Evolutionary conservation across 1,140 invertebrate genomes (phyloP), one percentile per base, ranked within the genome.

Genomic region (Lepidostoma basale): DNA sequence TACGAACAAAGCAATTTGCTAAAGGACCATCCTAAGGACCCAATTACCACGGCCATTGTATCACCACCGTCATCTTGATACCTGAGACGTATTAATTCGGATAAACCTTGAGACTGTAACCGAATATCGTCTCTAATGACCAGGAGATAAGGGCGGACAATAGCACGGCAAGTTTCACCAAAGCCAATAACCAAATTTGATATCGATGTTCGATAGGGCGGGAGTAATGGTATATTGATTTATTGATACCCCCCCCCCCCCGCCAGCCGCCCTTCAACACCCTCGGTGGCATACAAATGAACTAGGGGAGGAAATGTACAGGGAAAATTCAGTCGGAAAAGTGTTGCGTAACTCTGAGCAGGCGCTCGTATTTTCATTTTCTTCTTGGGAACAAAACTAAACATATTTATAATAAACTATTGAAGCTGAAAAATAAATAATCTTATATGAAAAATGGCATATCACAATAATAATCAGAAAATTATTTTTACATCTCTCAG

Each of bases 201-300:
- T 73, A 73, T 69, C 70, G 67, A 73, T 67, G 67, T 59, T 67
- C 68, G 70, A 73, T 69, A 69, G 62, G 62, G 45, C 56, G 42
- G 47, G 67, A 49, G 70, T 73, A 73, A 73, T 73, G 59, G 70
- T 67, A 69, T 73, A 73, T 73, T 73, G 70, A 73, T 73, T 73
- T 69, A 73, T 71, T 23, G 60, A 40, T 59, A 47, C 33, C 44
- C 28, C 45, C 10, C 16, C 14, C 12, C 25, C 26, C 49, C 4
- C 12, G n/a, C 49, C 3, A 16, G 3, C 20, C 20, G 18, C 10
- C 10, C 49, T 54, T 54, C 49, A 33, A 30, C 49, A 54, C 49
- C 49, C 25, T 9, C 10, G 45, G 45, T 28, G 26, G 49, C 49
- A 54, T 54, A 54, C 49, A 54, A 36, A 39, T 65, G 44, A 33